phyloP scores from a whole-genome alignment of 2,113 vertebrate genomes.

The Sprattus sprattus region DNA sequence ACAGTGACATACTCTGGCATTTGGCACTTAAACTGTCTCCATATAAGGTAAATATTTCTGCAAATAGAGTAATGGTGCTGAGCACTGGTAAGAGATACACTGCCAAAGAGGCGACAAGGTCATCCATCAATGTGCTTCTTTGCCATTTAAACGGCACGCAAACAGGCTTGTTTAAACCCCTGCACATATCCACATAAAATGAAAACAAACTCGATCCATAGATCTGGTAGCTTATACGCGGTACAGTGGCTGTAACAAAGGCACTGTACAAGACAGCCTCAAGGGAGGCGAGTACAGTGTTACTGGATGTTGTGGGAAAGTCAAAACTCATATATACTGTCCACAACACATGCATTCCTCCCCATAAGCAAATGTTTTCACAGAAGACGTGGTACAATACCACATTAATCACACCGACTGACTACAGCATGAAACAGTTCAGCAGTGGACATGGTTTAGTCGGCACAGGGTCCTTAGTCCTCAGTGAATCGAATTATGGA shows the following conservation, averaged over 20 bases:
- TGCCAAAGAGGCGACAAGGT: conserved; percentile 9
- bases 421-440: conserved; percentile 1
- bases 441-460: conserved; percentile 17
- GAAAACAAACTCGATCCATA: conserved; percentile 61
- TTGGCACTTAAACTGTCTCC: conserved; percentile 35
- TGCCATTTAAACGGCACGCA: neutral
- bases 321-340: neutral
- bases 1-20: conserved; percentile 4
- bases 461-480: neutral
- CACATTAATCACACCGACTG: neutral
- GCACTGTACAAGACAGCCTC: conserved; percentile 33
- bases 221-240: conserved; percentile 26
- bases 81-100: neutral
- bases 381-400: neutral
- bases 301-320: conserved; percentile 28
- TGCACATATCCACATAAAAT: conserved; percentile 40
- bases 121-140: neutral
- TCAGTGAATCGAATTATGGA: neutral
- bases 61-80: conserved; percentile 19
- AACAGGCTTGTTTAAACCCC: conserved; percentile 32
- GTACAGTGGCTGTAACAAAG: neutral
- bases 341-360: conserved; percentile 10
- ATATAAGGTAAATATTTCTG: conserved; percentile 45
- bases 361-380: neutral
- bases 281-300: neutral